Base-by-base conservation (phyloP, 2,797 vertebrate species). In the Zenarchopterus dispar region DNA sequence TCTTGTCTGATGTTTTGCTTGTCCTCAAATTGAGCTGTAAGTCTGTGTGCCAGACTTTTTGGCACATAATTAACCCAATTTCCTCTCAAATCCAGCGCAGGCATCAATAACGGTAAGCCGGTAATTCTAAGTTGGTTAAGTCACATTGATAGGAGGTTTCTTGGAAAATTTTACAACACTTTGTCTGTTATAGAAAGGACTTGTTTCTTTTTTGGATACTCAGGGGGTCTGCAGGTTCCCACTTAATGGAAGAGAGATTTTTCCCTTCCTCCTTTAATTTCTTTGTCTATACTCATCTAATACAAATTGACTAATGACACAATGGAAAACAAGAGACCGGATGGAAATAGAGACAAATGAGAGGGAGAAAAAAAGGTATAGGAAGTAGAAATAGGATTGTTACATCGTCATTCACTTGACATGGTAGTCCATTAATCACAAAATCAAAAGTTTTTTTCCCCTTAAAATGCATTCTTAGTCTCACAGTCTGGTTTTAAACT, bases 51-150 rank as follows among this genome's bases (percentile, higher is more conserved):
- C 73, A 73, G 75, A 63, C 18, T 65, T 65, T 67, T 70, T 59
- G 72, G 45, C 48, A 0, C 77, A n/a, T n/a, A 84, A 88, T 85
- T 84, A 70, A 82, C 87, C 77, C 67, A 36, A 87, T 86, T 90
- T 82, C 76, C 83, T 80, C 62, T 57, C 39, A 52, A 72, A 86
- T 65, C 58, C 62, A 58, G 73, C 39, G 5, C 67, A 77, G 73
- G 42, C 76, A 66, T 78, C 59, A 47, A 36, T 19, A 43, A 66
- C 64, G 70, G 67, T 81, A 80, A 83, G 52, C 59, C 50, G 61
- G 26, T 73, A 70, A 16, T 33, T 64, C 41, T 55, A 52, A 75
- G 67, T 54, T 21, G 57, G 56, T 75, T 65, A 51, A 36, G 54
- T 61, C 67, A 50, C 56, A 41, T 21, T 6, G 60, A 63, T 47